Base-by-base conservation (phyloP, 2,888 invertebrate genomes). In the Ditylenchus weischeri region DNA sequence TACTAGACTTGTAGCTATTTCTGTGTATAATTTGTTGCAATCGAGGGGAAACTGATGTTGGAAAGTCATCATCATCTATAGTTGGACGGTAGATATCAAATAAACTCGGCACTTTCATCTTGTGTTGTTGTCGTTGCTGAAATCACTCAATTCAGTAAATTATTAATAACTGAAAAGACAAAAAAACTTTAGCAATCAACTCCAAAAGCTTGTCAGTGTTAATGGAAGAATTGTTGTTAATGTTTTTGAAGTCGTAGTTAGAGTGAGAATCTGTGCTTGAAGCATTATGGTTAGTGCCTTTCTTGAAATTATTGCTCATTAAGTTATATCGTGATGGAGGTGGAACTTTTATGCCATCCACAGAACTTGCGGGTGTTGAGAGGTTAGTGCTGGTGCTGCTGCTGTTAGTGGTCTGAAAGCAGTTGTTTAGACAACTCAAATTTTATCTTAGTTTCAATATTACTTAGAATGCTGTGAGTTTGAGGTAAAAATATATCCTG, bases 21-120 rank as follows among this genome's bases (percentile, higher is more conserved):
- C 72, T 65, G 29, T 73, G 70, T 23, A 68, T 66, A 35, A 68
- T 49, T 63, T 58, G n/a, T 49, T 66, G 54, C 38, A 38, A 35
- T 19, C 36, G 59, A 23, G 43, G 59, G 23, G 38, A 38, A 15
- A 63, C 36, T 19, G 47, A 29, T 29, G 62, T 19, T n/a, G 50
- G 2, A 4, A 19, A n/a, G n/a, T 43, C 57, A 6, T 67, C 65
- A 23, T 65, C 63, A 4, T 72, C 57, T 3, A 60, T 57, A 15
- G 21, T 19, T 35, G 67, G 72, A 23, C 69, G 54, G 21, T 63
- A 69, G 21, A 72, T 59, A 21, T 73, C 61, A 38, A 35, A 59
- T 29, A 59, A 1, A 8, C 23, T 11, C 7, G 59, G 59, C 11
- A 54, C n/a, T 54, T 29, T 54, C 29, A 54, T 54, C 29, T 18